Evolutionary conservation across 1,140 invertebrate genomes (phyloP), one percentile per base, ranked within the genome.

Genomic region (Aphaenogaster rudis): DNA sequence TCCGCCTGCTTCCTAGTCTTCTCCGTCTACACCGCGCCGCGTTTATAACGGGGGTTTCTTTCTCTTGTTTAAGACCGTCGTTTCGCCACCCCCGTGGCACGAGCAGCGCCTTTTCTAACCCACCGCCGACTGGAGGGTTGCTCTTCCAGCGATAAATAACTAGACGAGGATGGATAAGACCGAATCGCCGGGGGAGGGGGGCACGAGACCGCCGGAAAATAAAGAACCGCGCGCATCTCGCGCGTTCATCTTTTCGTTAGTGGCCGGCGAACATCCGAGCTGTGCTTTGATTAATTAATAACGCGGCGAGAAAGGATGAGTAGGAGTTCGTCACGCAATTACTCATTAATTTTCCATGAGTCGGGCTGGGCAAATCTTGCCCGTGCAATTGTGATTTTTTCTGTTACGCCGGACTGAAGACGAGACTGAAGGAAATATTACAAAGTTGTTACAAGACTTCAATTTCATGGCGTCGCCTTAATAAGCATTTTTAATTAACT

Each of bases 101-200:
- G 61, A 66, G 48, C 79, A 45, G 54, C 74, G 52, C 11, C 67
- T 54, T 50, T 21, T 71, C 45, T 28, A 50, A 77, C 71, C 52
- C 54, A 13, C 15, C 57, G 33, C 66, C 59, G 15, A 28, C 15
- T 15, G 36, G 39, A 76, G 48, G 54, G 63, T 39, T 59, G 67
- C 67, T 76, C 52, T 42, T 21, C 36, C 50, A 59, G 33, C 63
- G 88, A 90, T 90, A 90, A 90, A 90, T 90, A 87, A 82, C 86
- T 69, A 48, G 87, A 61, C 45, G n/a, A 76, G 42, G 57, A 42
- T 48, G 69, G 80, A 76, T 84, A 84, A 50, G 72, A 71, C 33
- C 11, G 52, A 8, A 50, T n/a, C 4, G 36, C 21, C 36, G 17
- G 39, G 11, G 21, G 5, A 33, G 61, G 2, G 15, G 21, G 64